Percentiles rank a stretch among this genome's conserved stretches.
These are phyloP conservation scores for Alsophila aescularia DNA, from an alignment of 2,888 invertebrate genomes.

Conservation along the genomic window DNA sequence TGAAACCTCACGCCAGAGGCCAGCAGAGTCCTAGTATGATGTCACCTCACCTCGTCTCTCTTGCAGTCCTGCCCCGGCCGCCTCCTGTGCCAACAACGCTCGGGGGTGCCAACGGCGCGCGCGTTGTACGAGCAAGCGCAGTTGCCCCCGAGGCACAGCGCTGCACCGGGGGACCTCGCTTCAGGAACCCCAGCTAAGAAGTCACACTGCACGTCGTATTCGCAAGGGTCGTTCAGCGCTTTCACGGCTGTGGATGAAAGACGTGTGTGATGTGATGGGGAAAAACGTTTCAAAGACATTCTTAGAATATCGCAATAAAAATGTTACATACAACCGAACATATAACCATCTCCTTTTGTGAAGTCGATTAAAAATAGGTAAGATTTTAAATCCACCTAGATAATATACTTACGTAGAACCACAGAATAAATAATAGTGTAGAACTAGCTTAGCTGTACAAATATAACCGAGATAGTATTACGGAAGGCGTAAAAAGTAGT, in stretches of 20 bases:
- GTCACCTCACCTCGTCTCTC: conserved; percentile 62
- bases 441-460: no score
- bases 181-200: conserved; percentile 58
- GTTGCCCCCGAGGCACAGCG: conserved; percentile 67
- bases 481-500: no score
- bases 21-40: not conserved
- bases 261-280: no score
- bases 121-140: conserved; percentile 72
- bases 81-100: conserved; percentile 67
- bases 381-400: no score
- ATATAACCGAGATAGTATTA: no score
- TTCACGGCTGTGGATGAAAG: conserved; percentile 63
- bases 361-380: no score
- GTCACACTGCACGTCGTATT: conserved; percentile 77
- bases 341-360: no score
- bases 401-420: no score
- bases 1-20: not conserved
- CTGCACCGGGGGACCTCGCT: conserved; percentile 62
- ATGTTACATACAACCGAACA: no score
- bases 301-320: no score
- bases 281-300: no score
- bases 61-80: conserved; percentile 72
- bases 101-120: conserved; percentile 58
- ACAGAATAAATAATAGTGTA: no score
- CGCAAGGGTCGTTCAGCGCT: conserved; percentile 65